Evolutionary conservation across 2,888 invertebrate genomes (phyloP).

Genomic region (Sinodicranocentrus sp.): DNA sequence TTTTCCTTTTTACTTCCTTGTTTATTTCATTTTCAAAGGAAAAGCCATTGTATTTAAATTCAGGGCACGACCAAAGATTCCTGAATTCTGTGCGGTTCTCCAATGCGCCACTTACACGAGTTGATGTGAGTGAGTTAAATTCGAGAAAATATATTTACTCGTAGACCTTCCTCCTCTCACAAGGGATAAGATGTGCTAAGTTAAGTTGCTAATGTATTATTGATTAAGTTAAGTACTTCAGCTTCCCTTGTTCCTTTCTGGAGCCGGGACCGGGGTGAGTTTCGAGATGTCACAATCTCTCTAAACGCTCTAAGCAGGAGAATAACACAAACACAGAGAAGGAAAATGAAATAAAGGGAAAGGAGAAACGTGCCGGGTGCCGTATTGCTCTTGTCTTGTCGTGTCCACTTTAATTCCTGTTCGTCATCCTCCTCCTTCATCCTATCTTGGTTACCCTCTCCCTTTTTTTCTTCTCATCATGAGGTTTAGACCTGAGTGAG

Average conservation of each 20-base stretch:
- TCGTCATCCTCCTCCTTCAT: slow-evolving; percentile 14
- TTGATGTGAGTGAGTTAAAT: slow-evolving; percentile 51
- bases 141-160: slow-evolving; percentile 45
- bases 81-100: too few relatives aligned
- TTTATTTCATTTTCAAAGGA: not conserved
- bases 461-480: too few relatives aligned
- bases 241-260: slow-evolving; percentile 21
- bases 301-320: not conserved
- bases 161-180: too few relatives aligned
- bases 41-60: slow-evolving; percentile 52
- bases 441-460: not conserved
- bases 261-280: too few relatives aligned
- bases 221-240: slow-evolving; percentile 48
- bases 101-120: too few relatives aligned
- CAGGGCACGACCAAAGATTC: slow-evolving; percentile 40
- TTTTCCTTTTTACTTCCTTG: not conserved
- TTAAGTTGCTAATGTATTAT: slow-evolving; percentile 59
- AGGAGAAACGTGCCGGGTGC: slow-evolving; percentile 52
- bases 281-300: too few relatives aligned
- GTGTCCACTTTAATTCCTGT: slow-evolving; percentile 32
- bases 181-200: slow-evolving; percentile 32
- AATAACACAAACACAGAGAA: not conserved
- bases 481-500: not conserved
- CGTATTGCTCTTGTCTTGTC: slow-evolving; percentile 52
- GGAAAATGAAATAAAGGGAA: slow-evolving; percentile 39